phyloP scores from a whole-genome alignment of 2,797 vertebrate species.

The Spatula clypeata region DNA sequence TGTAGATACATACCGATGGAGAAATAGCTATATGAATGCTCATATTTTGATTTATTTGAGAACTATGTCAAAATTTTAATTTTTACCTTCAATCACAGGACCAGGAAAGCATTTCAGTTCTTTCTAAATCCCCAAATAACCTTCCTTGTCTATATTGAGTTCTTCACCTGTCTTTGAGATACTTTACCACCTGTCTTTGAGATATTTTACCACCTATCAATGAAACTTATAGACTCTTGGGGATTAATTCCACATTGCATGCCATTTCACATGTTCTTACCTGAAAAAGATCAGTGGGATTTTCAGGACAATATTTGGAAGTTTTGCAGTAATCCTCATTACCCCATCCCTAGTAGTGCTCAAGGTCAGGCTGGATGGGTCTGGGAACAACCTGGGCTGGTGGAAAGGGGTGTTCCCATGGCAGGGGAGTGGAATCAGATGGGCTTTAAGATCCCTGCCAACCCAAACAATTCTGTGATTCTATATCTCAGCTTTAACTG shows the following conservation, averaged over 20 bases:
- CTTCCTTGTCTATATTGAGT: neutral
- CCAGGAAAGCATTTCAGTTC: neutral
- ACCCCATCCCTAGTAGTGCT: neutral
- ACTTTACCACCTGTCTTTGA: neutral
- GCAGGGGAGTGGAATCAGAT: neutral
- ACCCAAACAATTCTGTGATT: neutral
- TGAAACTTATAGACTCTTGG: neutral
- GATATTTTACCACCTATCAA: neutral
- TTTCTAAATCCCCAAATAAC: neutral
- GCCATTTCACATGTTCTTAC: neutral
- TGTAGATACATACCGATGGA: too few relatives aligned
- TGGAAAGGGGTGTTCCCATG: neutral
- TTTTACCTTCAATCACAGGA: neutral
- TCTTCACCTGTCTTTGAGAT: neutral
- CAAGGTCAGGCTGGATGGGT: neutral
- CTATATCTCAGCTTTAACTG: neutral
- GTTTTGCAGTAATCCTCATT: neutral
- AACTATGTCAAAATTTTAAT: neutral
- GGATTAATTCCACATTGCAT: accelerated
- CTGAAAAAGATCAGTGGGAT: neutral
- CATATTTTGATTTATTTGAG: neutral
- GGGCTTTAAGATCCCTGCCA: neutral
- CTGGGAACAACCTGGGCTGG: neutral
- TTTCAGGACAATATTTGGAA: neutral
- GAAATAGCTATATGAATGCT: accelerated